These are phyloP conservation scores for Ecliptopera silaceata DNA, from an alignment of 2,888 invertebrate genomes.

Conservation along the genomic window DNA sequence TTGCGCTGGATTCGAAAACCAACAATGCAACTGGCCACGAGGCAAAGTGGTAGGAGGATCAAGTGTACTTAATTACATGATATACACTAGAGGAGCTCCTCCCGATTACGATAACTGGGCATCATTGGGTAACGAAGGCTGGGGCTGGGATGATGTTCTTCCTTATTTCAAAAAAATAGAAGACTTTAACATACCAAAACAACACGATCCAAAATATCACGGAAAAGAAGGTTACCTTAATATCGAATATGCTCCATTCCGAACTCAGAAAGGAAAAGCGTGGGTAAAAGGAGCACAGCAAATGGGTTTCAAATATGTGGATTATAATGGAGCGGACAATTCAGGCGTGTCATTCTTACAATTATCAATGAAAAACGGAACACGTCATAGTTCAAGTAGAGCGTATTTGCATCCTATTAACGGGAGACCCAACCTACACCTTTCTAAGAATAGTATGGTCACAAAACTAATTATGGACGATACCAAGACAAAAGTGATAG, in stretches of 20 bases:
- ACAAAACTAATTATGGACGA: slow-evolving; percentile 83
- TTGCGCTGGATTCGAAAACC: slow-evolving; percentile 89
- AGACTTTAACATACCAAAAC: slow-evolving; percentile 84
- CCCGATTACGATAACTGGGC: slow-evolving; percentile 91
- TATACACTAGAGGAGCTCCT: slow-evolving; percentile 88
- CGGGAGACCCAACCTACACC: slow-evolving; percentile 83
- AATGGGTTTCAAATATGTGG: slow-evolving; percentile 82
- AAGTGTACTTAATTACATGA: slow-evolving; percentile 91
- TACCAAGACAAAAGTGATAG: slow-evolving; percentile 80
- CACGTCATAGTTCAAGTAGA: slow-evolving; percentile 85
- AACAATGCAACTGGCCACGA: slow-evolving; percentile 90
- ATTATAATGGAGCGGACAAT: slow-evolving; percentile 85
- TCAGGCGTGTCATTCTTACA: slow-evolving; percentile 85
- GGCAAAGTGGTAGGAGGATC: slow-evolving; percentile 93
- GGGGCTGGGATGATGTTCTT: slow-evolving; percentile 88
- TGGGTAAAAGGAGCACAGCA: slow-evolving; percentile 85
- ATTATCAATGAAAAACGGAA: slow-evolving; percentile 85
- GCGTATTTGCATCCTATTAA: slow-evolving; percentile 85
- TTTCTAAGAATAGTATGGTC: slow-evolving; percentile 84
- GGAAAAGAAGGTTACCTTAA: slow-evolving; percentile 82
- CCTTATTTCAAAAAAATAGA: slow-evolving; percentile 92
- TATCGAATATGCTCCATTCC: slow-evolving; percentile 79
- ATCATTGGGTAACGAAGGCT: slow-evolving; percentile 86
- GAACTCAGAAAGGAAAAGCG: slow-evolving; percentile 75
- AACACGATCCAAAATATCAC: slow-evolving; percentile 79